Percentiles rank a stretch among this genome's conserved stretches.
phyloP scores from a whole-genome alignment of 2,797 vertebrate species.

The Mallotus villosus region DNA sequence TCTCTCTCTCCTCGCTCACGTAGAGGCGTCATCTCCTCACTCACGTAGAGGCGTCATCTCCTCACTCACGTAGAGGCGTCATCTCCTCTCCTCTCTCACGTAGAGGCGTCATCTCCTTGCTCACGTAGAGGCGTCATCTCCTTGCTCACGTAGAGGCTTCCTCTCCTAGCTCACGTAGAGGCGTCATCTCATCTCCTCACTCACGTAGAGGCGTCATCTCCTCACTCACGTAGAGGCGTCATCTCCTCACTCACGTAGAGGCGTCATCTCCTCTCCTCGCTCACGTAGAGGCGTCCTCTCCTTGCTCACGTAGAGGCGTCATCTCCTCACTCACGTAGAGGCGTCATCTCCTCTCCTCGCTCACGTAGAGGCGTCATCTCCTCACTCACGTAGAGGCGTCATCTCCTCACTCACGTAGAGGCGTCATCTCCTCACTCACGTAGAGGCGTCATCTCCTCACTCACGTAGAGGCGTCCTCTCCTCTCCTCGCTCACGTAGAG shows the following conservation, averaged over 20 bases:
- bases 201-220: too few relatives aligned
- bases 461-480: slow-evolving; percentile 30
- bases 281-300: slow-evolving; percentile 30
- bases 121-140: too few relatives aligned
- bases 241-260: slow-evolving; percentile 25
- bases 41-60: too few relatives aligned
- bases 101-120: too few relatives aligned
- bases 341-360: slow-evolving; percentile 11
- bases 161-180: slow-evolving; percentile 23
- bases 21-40: too few relatives aligned
- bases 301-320: too few relatives aligned
- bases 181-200: slow-evolving; percentile 10
- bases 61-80: slow-evolving; percentile 32
- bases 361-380: too few relatives aligned
- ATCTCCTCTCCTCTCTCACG: slow-evolving; percentile 15
- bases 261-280: slow-evolving; percentile 11
- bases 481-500: slow-evolving; percentile 21
- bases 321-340: slow-evolving; percentile 26
- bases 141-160: slow-evolving; percentile 26
- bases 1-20: slow-evolving; percentile 17
- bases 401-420: slow-evolving; percentile 23
- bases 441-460: too few relatives aligned
- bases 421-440: slow-evolving; percentile 23
- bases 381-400: slow-evolving; percentile 29
- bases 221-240: slow-evolving; percentile 29